Percentiles rank a stretch among this genome's conserved stretches.
These are phyloP conservation scores for Passer domesticus DNA, from an alignment of 2,113 vertebrate species.

Conservation along the genomic window DNA sequence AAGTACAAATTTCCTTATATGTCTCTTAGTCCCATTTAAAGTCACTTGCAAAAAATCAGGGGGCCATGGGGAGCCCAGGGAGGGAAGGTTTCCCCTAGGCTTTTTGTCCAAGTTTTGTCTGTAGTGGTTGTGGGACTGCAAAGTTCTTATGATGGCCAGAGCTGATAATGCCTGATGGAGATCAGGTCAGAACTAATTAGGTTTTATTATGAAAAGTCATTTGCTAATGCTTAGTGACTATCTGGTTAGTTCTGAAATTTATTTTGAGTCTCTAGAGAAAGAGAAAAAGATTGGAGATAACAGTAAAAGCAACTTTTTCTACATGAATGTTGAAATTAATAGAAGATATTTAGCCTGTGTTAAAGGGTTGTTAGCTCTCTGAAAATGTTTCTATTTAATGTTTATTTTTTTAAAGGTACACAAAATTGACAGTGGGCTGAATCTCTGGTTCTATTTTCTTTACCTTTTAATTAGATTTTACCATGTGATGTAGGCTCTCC, in stretches of 20 bases:
- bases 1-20: neutral
- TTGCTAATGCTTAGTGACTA: neutral
- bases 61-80: accelerated
- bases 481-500: neutral
- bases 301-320: neutral
- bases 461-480: neutral
- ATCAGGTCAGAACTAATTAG: slow-evolving; percentile 24
- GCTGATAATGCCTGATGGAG: neutral
- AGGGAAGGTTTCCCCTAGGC: neutral
- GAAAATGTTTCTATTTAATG: neutral
- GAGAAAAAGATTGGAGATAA: neutral
- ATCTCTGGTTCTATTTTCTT: neutral
- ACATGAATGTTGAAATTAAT: neutral
- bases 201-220: neutral
- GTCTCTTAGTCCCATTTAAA: neutral
- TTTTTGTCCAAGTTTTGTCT: neutral
- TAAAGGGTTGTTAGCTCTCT: neutral
- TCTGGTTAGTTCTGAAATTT: slow-evolving; percentile 23
- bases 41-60: neutral
- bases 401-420: neutral
- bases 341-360: neutral
- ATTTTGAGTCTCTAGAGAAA: neutral
- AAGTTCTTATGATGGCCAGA: slow-evolving; percentile 1
- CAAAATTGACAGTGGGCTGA: neutral
- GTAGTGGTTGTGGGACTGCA: neutral